A percentile compares a stretch with the other conserved stretches of the same genome.
These are phyloP conservation scores for Rhysida immarginata DNA, from an alignment of 1,140 invertebrate species.

Conservation along the genomic window DNA sequence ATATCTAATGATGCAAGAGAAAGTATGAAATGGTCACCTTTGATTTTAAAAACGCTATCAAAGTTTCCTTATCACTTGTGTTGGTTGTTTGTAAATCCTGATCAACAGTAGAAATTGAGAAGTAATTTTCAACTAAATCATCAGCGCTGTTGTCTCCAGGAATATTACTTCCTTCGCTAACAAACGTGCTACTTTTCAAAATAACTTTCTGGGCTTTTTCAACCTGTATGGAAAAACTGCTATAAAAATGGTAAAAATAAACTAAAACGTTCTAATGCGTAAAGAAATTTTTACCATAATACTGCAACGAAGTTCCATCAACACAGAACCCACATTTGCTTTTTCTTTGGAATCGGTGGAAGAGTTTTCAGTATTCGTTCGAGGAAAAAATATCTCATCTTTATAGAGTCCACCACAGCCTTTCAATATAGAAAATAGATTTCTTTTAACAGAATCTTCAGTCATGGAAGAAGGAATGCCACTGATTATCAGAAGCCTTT, in stretches of 20 bases:
- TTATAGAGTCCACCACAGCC: slow-evolving; percentile 23
- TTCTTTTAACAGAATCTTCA: slow-evolving; percentile 17
- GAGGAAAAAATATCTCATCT: slow-evolving; percentile 12
- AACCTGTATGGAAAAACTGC: slow-evolving; percentile 9
- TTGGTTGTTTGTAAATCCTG: slow-evolving; percentile 20
- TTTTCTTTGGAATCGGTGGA: too few species aligned
- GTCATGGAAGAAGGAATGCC: slow-evolving; percentile 23
- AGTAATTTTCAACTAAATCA: slow-evolving; percentile 16
- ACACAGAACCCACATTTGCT: too few species aligned
- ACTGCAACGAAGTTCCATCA: too few species aligned
- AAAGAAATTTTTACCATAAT: not conserved
- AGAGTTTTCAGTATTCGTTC: too few species aligned
- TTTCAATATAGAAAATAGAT: slow-evolving; percentile 21
- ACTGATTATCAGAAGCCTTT: slow-evolving; percentile 24
- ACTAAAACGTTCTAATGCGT: not conserved
- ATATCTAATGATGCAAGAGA: too few species aligned
- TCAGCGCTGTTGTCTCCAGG: slow-evolving; percentile 15
- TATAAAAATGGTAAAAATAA: not conserved
- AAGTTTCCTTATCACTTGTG: slow-evolving; percentile 21
- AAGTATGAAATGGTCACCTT: slow-evolving; percentile 17
- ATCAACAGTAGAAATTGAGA: slow-evolving; percentile 21
- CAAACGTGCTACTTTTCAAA: not conserved
- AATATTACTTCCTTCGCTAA: not conserved
- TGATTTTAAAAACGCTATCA: slow-evolving; percentile 24
- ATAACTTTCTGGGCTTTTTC: slow-evolving; percentile 20